Evolutionary conservation across 2,113 vertebrate genomes (phyloP).

Genomic region (Muscicapa adusta): DNA sequence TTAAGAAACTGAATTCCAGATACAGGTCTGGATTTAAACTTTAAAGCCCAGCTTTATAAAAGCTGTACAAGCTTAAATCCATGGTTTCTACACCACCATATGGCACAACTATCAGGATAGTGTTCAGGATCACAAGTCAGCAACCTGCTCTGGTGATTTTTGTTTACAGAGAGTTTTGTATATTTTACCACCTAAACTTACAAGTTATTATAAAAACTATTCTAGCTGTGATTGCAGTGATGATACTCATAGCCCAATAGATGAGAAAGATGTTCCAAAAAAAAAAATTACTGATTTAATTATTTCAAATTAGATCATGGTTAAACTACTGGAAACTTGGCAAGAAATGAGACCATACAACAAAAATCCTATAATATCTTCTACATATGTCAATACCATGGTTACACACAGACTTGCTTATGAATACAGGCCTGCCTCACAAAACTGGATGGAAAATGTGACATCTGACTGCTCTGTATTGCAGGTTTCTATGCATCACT

Average conservation of each 20-base stretch:
- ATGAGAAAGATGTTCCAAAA: background rate
- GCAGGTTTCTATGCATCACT: background rate
- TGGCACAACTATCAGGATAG: background rate
- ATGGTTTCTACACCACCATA: background rate
- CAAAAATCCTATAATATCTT: background rate
- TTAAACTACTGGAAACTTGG: slow-evolving; percentile 36
- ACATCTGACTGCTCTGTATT: background rate
- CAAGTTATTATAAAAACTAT: background rate
- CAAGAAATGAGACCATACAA: background rate
- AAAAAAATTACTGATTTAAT: background rate
- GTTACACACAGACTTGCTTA: background rate
- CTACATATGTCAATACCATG: background rate
- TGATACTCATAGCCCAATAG: background rate
- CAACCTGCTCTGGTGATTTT: background rate
- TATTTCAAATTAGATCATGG: slow-evolving; percentile 36
- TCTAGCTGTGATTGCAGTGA: background rate
- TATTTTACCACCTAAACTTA: background rate
- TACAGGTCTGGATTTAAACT: background rate
- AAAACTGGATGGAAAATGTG: background rate
- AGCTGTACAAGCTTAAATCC: background rate
- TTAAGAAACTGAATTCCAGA: background rate
- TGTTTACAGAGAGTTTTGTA: background rate
- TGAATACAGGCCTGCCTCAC: background rate
- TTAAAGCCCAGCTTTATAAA: background rate
- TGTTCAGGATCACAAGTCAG: background rate